Conservation (phyloP, 2,113 vertebrate genomes). For the Typhlomys cinereus region DNA sequence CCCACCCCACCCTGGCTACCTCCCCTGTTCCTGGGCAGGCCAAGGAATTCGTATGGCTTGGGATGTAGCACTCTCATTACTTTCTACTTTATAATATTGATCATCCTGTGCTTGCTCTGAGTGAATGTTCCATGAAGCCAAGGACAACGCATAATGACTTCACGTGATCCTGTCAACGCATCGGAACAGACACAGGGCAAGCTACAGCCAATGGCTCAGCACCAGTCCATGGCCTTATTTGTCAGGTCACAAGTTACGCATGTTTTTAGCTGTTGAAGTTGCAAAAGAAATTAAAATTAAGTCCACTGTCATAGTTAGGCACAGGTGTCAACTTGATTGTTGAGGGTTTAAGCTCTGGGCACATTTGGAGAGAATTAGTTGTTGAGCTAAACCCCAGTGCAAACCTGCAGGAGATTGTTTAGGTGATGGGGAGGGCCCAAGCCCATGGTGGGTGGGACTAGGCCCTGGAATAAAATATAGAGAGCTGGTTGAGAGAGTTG, state of each 20-base stretch:
- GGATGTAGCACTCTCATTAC: neutral
- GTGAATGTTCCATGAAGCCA: slow-evolving; percentile 12
- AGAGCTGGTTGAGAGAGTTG: no score
- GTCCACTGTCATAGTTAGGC: no score
- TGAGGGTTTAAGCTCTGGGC: no score
- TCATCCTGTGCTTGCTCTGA: neutral
- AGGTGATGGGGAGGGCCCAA: no score
- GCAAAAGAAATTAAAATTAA: no score
- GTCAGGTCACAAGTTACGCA: neutral
- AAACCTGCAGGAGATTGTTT: no score
- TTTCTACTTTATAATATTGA: neutral
- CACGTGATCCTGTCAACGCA: no score
- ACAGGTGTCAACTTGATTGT: no score
- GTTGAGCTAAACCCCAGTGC: no score
- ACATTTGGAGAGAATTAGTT: no score
- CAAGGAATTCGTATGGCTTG: neutral
- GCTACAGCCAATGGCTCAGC: neutral
- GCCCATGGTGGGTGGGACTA: no score
- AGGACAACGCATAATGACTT: neutral
- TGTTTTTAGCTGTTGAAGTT: neutral
- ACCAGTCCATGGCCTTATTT: neutral
- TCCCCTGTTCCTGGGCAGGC: neutral
- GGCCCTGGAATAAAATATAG: no score
- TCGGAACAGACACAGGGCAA: neutral
- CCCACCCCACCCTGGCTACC: neutral